Base-by-base conservation (phyloP, 2,888 invertebrate genomes). In the Dysmachus trigonus region DNA sequence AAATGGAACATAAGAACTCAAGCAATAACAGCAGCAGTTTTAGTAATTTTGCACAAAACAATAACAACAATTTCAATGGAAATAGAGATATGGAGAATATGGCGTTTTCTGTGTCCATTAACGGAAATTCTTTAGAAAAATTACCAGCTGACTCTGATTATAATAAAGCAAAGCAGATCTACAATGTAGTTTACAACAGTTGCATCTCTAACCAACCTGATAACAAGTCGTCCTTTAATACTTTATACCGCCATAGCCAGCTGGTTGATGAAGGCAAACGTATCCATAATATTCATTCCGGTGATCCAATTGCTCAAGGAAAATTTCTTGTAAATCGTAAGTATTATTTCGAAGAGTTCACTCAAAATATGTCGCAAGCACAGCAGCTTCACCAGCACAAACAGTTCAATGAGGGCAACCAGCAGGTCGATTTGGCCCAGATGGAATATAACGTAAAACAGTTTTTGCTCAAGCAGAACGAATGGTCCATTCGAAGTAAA, bases 361-460 rank as follows among this genome's bases (percentile, higher is more conserved):
- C 74, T 86, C 81, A 82, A 27, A 86, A 81, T 62, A 18, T 72
- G 47, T 13, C 77, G 47, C 85, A 53, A 76, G 86, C 10, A 71
- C 86, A 41, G 88, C 51, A 72, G 38, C 38, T 41, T 33, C 85
- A 87, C 86, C 18, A 88, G 87, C 51, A 81, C 31, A 84, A 84
- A 27, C 72, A 72, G 30, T 84, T 47, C 13, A 84, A 30, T 30
- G 38, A 90, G 47, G 90, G 90, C 88, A 91, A 90, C 87, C 86
- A 62, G 91, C 93, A 93, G 8, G 94, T 94, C 88, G 94, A 94
- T 90, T 93, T 95, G 89, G 95, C 95, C 27, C 94, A 95, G 90
- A 95, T 95, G 95, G 95, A 95, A 90, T 95, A 95, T 90, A 95
- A 95, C 90, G 95, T 95, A n/a, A 95, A 95, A 91, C 94, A 95